Percentiles rank a stretch among this genome's conserved stretches.
Conservation (phyloP, 2,113 vertebrate genomes). For the Pithys albifrons region DNA sequence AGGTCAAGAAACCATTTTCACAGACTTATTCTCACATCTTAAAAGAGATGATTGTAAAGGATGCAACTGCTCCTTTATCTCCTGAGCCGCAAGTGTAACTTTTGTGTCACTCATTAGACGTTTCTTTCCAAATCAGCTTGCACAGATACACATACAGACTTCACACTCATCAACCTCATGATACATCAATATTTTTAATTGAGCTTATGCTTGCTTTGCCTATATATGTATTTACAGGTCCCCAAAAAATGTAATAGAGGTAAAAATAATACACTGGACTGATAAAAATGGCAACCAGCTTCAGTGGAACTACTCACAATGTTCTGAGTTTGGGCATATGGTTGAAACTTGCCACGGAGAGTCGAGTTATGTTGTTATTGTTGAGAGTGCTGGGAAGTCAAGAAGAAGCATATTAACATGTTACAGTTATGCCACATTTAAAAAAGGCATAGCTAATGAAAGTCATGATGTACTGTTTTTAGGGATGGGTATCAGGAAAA, state of each 20-base stretch:
- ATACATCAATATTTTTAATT: background rate
- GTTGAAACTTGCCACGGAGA: conserved; percentile 99
- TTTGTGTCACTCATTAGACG: background rate
- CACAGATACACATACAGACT: background rate
- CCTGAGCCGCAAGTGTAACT: background rate
- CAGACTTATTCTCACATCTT: background rate
- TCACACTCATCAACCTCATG: rapidly evolving
- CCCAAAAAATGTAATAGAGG: background rate
- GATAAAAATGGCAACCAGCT: background rate
- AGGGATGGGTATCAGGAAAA: background rate
- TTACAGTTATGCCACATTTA: background rate
- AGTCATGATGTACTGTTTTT: background rate
- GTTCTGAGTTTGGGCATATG: conserved; percentile 99
- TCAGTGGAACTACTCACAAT: conserved; percentile 86
- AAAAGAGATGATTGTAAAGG: background rate
- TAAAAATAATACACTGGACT: background rate
- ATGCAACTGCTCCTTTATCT: background rate
- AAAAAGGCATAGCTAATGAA: background rate
- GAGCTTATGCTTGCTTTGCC: background rate
- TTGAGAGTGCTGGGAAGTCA: conserved; percentile 90
- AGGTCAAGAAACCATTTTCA: background rate
- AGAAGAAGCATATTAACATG: background rate
- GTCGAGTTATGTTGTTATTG: conserved; percentile 97
- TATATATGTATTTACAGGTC: background rate
- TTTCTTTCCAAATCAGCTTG: background rate